phyloP scores from a whole-genome alignment of 2,888 invertebrate genomes.

The Ennomos fuscantarius region DNA sequence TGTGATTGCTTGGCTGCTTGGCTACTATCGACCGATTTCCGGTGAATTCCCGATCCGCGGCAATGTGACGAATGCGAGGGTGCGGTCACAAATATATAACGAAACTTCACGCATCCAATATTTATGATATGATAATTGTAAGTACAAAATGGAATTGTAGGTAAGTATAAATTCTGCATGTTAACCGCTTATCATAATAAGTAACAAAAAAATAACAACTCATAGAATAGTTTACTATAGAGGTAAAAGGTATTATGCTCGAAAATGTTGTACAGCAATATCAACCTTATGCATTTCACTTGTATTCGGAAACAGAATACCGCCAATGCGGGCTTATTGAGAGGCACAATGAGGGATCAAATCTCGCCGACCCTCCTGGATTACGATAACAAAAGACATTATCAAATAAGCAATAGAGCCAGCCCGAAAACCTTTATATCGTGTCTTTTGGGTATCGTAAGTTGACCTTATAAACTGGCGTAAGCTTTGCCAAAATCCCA shows the following conservation, averaged over 20 bases:
- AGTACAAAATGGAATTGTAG: no score
- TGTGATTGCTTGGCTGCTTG: constrained; percentile 49
- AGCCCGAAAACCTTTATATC: constrained; percentile 37
- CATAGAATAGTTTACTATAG: constrained; percentile 2
- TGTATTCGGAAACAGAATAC: constrained; percentile 33
- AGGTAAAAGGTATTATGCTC: constrained; percentile 18
- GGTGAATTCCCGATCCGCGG: constrained; percentile 44
- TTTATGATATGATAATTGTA: no score
- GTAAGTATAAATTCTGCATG: constrained; percentile 1
- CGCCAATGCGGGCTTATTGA: constrained; percentile 48
- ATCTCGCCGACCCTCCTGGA: constrained; percentile 53
- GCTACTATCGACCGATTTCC: constrained; percentile 51
- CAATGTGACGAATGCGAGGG: no score
- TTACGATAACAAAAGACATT: constrained; percentile 60
- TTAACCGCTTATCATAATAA: constrained; percentile 25
- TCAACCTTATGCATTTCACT: constrained; percentile 25
- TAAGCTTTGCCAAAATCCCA: constrained; percentile 22
- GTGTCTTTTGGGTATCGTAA: constrained; percentile 35
- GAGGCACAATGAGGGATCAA: constrained; percentile 57
- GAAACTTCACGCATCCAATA: not conserved
- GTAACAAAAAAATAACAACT: constrained; percentile 20
- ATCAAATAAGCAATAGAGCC: constrained; percentile 55
- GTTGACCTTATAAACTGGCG: constrained; percentile 29
- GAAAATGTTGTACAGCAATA: constrained; percentile 17
- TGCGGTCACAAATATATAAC: no score